phyloP scores from a whole-genome alignment of 2,113 vertebrate species.

The Phasianus colchicus region DNA sequence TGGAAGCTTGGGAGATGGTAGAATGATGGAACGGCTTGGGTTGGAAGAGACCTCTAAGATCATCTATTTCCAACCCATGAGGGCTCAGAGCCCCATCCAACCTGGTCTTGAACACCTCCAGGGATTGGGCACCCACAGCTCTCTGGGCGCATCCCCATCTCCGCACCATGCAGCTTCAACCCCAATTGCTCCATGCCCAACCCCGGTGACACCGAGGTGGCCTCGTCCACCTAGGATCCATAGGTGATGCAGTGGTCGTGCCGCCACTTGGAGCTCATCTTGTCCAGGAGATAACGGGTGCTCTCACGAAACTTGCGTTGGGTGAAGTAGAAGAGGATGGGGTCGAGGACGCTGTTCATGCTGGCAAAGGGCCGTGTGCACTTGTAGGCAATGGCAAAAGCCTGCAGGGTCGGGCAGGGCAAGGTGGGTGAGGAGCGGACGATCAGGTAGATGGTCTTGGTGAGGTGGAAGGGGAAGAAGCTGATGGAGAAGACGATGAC shows the following conservation, averaged over 20 bases:
- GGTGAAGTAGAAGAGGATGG: constrained; percentile 97
- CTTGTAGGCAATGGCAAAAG: constrained; percentile 92
- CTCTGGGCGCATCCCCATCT: fast-evolving
- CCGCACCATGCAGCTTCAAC: fast-evolving
- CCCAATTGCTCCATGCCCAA: fast-evolving
- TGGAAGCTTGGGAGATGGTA: background rate
- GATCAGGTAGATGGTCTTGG: constrained; percentile 92
- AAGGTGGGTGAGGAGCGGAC: constrained; percentile 76
- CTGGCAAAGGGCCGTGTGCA: constrained; percentile 93
- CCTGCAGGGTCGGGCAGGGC: constrained; percentile 80
- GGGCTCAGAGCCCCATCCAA: no score
- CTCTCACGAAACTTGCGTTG: constrained; percentile 86
- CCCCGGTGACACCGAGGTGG: fast-evolving
- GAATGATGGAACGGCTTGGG: no score
- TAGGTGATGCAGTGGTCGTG: constrained; percentile 34
- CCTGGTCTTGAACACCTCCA: no score
- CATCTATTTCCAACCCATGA: no score
- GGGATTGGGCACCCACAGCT: no score
- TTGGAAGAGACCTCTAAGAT: no score
- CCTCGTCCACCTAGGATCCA: background rate
- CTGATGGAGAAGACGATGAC: constrained; percentile 89
- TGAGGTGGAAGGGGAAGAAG: constrained; percentile 95
- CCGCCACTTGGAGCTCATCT: constrained; percentile 80
- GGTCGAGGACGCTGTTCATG: constrained; percentile 95
- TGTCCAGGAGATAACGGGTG: constrained; percentile 83